A percentile compares a stretch with the other conserved stretches of the same genome.
These are phyloP conservation scores for Mercenaria mercenaria DNA, from an alignment of 1,140 invertebrate genomes.

Conservation along the genomic window DNA sequence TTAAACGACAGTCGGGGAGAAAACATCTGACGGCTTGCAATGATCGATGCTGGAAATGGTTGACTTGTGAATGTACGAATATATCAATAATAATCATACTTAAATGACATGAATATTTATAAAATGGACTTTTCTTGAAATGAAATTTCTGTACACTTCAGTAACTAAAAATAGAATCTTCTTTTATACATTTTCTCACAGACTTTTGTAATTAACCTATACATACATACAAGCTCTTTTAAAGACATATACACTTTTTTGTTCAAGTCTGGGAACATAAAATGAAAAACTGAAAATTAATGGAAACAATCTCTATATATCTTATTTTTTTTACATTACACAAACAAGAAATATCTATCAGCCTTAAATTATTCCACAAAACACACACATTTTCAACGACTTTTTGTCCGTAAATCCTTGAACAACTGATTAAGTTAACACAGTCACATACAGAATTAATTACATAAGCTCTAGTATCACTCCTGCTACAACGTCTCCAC, in stretches of 20 bases:
- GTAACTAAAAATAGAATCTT: conserved; percentile 47
- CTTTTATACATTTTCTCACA: conserved; percentile 46
- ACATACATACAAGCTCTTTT: conserved; percentile 33
- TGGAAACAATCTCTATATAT: conserved; percentile 61
- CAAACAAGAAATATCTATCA: conserved; percentile 34
- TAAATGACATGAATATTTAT: conserved; percentile 58
- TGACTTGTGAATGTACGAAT: conserved; percentile 53
- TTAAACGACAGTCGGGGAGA: background rate
- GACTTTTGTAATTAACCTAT: background rate
- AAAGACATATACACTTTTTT: conserved; percentile 49
- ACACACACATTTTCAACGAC: conserved; percentile 42
- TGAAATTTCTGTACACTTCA: conserved; percentile 53
- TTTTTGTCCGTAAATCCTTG: background rate
- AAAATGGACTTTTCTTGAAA: conserved; percentile 46
- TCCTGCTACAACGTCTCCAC: conserved; percentile 82
- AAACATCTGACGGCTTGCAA: conserved; percentile 24
- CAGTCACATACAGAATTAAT: conserved; percentile 34
- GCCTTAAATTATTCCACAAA: conserved; percentile 58
- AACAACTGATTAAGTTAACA: conserved; percentile 29
- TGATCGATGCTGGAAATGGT: conserved; percentile 41
- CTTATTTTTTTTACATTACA: conserved; percentile 22
- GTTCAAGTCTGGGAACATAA: conserved; percentile 61
- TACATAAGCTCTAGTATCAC: background rate
- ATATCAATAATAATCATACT: conserved; percentile 45
- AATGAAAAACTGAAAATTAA: conserved; percentile 32